Base-by-base conservation (phyloP, 2,797 vertebrate genomes). In the Salmo trutta region DNA sequence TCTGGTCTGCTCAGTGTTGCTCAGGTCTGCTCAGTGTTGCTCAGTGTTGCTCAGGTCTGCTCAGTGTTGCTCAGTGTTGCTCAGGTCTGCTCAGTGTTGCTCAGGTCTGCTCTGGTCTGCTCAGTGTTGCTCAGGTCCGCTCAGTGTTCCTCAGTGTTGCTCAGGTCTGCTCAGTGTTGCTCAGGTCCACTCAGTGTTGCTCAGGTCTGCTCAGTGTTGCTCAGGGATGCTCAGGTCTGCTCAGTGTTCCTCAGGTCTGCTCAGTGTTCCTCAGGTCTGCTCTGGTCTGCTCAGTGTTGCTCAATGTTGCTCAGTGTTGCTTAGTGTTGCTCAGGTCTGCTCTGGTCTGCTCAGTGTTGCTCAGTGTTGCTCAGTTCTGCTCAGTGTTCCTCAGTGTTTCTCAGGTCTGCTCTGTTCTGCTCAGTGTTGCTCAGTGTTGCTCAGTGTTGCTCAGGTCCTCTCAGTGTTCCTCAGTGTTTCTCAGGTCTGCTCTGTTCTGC, bases 21-120 rank as follows among this genome's bases (percentile, higher is more conserved):
- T 88, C 88, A 88, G 82, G n/a, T n/a, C n/a, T 69, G 29, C 84
- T 79, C 83, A 91, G 79, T 71, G 79, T 84, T 29, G 1, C 29
- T 29, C 29, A 29, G 29, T 29, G 29, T 29, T 29, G 29, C 1
- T 29, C 29, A 24, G 1, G 29, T 29, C 29, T 29, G 29, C 29
- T 29, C 29, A 75, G 24, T 24, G 24, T 24, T n/a, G n/a, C n/a
- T n/a, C n/a, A n/a, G n/a, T n/a, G n/a, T n/a, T n/a, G n/a, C n/a
- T n/a, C n/a, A n/a, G n/a, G n/a, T n/a, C n/a, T 24, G 0, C 24
- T 24, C 24, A 24, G 24, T 24, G 24, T 24, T 24, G 24, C 24
- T 24, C 24, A 24, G 64, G 52, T n/a, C 75, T 83, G 84, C 84
- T 88, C 88, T 21, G 82, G 64, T 21, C 78, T 88, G 82, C 84